A percentile compares a stretch with the other conserved stretches of the same genome.
phyloP scores from a whole-genome alignment of 2,888 invertebrate genomes.

The Reticulitermes lucifugus region DNA sequence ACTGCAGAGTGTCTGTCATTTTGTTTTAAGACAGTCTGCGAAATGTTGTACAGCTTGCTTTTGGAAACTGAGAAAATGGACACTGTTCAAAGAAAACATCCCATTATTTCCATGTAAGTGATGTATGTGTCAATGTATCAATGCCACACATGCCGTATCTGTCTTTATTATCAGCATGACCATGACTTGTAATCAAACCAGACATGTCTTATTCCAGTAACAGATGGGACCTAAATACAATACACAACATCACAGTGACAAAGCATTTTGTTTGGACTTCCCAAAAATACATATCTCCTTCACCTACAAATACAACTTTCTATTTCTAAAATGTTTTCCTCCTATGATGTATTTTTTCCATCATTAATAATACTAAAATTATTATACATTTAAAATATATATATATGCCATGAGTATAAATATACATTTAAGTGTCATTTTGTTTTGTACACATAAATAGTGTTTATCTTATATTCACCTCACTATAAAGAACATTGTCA shows the following conservation, averaged over 20 bases:
- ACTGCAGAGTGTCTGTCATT: too few species aligned
- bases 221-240: slow-evolving; percentile 18
- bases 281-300: slow-evolving; percentile 13
- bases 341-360: neutral
- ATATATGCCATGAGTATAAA: slow-evolving; percentile 12
- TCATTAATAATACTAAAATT: slow-evolving; percentile 21
- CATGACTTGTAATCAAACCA: neutral
- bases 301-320: slow-evolving; percentile 3
- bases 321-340: slow-evolving; percentile 15
- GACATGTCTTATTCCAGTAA: slow-evolving; percentile 13
- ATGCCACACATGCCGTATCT: neutral
- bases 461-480: slow-evolving; percentile 3
- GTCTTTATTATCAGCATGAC: slow-evolving; percentile 1
- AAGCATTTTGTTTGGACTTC: slow-evolving; percentile 13
- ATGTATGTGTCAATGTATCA: neutral
- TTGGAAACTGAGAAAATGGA: too few species aligned
- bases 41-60: too few species aligned
- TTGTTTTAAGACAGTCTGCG: too few species aligned
- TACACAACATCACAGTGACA: slow-evolving; percentile 17
- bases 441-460: slow-evolving; percentile 21
- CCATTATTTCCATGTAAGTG: too few species aligned
- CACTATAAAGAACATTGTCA: slow-evolving; percentile 19
- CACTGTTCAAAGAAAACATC: too few species aligned
- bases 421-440: slow-evolving; percentile 14
- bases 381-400: slow-evolving; percentile 29